A percentile compares a stretch with the other conserved stretches of the same genome.
These are phyloP conservation scores for Andrena bucephala DNA, from an alignment of 2,888 invertebrate genomes.

Conservation along the genomic window DNA sequence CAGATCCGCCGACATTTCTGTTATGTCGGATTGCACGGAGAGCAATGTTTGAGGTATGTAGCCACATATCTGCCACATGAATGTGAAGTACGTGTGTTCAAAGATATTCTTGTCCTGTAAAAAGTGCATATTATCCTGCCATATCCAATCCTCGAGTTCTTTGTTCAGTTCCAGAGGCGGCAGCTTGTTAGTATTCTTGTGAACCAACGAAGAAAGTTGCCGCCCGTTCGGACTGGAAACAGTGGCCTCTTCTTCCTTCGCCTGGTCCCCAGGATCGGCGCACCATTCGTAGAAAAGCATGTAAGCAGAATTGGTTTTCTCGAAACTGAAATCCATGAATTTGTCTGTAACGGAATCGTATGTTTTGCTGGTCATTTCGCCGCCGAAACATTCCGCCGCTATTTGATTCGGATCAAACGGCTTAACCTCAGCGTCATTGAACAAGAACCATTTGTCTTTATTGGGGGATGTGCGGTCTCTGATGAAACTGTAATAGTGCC, in stretches of 20 bases:
- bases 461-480: constrained; percentile 90
- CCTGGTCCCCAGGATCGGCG: constrained; percentile 83
- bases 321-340: constrained; percentile 98
- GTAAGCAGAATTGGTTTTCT: constrained; percentile 98
- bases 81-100: constrained; percentile 98
- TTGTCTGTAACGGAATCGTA: constrained; percentile 98
- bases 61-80: constrained; percentile 98
- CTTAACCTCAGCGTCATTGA: constrained; percentile 97
- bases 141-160: constrained; percentile 97
- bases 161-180: constrained; percentile 88
- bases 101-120: constrained; percentile 98
- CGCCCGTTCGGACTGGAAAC: constrained; percentile 78
- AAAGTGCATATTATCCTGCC: constrained; percentile 98
- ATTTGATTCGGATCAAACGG: constrained; percentile 98
- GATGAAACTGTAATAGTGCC: constrained; percentile 98
- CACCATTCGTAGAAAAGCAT: constrained; percentile 98
- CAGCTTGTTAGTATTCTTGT: constrained; percentile 69
- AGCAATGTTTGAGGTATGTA: constrained; percentile 96
- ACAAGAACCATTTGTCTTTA: constrained; percentile 96
- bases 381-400: constrained; percentile 98
- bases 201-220: constrained; percentile 62
- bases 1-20: constrained; percentile 94
- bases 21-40: constrained; percentile 91
- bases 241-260: constrained; percentile 81
- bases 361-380: constrained; percentile 98